Evolutionary conservation across 2,113 vertebrate species (phyloP).

Genomic region (Trichechus manatus): DNA sequence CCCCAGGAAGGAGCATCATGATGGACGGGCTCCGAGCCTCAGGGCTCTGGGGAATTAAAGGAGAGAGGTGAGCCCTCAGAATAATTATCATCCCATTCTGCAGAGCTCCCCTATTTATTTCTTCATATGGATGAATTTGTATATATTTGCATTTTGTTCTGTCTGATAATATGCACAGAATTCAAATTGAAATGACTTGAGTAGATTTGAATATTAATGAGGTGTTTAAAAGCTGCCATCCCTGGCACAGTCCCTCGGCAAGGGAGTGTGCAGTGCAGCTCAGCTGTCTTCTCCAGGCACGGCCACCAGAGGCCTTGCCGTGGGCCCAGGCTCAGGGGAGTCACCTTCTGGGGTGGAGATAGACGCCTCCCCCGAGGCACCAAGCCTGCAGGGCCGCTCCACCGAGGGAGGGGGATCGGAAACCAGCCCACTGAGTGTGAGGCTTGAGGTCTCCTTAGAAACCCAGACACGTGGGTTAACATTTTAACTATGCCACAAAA

Average conservation of each 20-base stretch:
- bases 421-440: background rate
- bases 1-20: background rate
- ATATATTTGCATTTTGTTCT: conserved; percentile 89
- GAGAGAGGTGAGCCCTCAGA: conserved; percentile 54
- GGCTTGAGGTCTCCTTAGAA: background rate
- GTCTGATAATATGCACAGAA: conserved; percentile 89
- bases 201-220: conserved; percentile 90
- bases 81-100: conserved; percentile 88
- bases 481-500: background rate
- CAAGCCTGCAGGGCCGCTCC: background rate
- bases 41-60: conserved; percentile 42
- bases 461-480: background rate
- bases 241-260: conserved; percentile 68
- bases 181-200: conserved; percentile 89
- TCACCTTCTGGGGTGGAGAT: background rate
- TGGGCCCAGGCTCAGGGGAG: background rate
- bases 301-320: background rate
- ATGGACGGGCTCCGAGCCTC: background rate
- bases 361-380: background rate
- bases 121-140: conserved; percentile 88
- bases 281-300: conserved; percentile 13
- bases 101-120: conserved; percentile 85
- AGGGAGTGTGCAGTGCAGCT: background rate
- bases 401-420: background rate
- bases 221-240: conserved; percentile 84